Conservation (phyloP, 2,888 invertebrate genomes). For the Caradrina clavipalpis region DNA sequence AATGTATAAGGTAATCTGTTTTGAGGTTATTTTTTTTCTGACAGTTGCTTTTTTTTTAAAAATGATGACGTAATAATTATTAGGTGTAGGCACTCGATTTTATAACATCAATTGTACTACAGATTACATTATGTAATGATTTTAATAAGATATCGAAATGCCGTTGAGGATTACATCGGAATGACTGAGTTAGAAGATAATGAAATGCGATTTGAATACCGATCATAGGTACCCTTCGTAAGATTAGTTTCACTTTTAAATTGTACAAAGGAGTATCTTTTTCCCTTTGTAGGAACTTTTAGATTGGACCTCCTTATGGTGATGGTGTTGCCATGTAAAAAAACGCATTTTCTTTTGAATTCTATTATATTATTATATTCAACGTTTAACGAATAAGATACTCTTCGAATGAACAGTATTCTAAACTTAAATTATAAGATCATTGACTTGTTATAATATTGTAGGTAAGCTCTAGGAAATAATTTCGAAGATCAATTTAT, state of each 20-base stretch:
- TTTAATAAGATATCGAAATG: conserved; percentile 6
- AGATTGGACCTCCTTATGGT: conserved; percentile 50
- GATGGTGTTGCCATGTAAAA: conserved; percentile 66
- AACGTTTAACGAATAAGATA: conserved; percentile 73
- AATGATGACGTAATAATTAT: neutral
- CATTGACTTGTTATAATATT: conserved; percentile 69
- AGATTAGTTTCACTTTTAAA: conserved; percentile 68
- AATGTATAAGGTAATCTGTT: neutral
- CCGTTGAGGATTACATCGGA: neutral
- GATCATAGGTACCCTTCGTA: conserved; percentile 59
- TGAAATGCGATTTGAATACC: conserved; percentile 6
- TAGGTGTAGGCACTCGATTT: neutral
- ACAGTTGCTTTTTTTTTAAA: neutral
- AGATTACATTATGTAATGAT: neutral
- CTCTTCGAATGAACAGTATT: conserved; percentile 74
- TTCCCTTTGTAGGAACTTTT: conserved; percentile 66
- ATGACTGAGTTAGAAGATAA: conserved; percentile 35
- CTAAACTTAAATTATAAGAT: conserved; percentile 62
- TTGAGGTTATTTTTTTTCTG: neutral
- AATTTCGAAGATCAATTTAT: conserved; percentile 62
- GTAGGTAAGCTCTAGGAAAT: conserved; percentile 71
- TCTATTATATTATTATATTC: conserved; percentile 16
- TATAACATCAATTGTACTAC: neutral
- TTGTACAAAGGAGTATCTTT: conserved; percentile 83
- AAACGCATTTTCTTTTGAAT: conserved; percentile 51